These are phyloP conservation scores for Tympanuchus pallidicinctus DNA, from an alignment of 2,113 vertebrate species.

Conservation along the genomic window DNA sequence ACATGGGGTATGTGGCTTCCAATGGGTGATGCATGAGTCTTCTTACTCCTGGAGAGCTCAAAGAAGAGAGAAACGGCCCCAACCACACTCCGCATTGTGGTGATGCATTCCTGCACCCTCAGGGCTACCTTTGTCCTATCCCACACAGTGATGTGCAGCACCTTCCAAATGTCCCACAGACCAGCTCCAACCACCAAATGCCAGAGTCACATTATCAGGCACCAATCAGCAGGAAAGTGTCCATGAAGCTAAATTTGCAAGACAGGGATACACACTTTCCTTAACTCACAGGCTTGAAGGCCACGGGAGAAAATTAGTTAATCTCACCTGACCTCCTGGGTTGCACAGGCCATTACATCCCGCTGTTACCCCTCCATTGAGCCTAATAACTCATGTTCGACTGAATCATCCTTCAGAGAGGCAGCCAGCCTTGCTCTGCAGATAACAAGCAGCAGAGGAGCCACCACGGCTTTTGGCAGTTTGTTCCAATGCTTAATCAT, in stretches of 20 bases:
- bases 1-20: not conserved
- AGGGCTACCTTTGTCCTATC: not conserved
- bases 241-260: rapidly evolving
- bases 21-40: not conserved
- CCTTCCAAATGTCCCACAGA: rapidly evolving
- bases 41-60: not conserved
- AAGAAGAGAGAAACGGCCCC: not conserved
- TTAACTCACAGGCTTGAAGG: conserved; percentile 42
- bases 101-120: not conserved
- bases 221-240: not conserved
- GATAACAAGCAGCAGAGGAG: conserved; percentile 54
- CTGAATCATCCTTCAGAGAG: conserved; percentile 52
- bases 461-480: conserved; percentile 24
- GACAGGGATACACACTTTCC: not conserved
- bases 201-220: not conserved
- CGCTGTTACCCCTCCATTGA: conserved; percentile 27
- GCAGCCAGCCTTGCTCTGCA: conserved; percentile 55
- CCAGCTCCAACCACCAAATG: not conserved
- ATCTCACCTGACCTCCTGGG: conserved; percentile 59
- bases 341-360: conserved; percentile 48
- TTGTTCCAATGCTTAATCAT: conserved; percentile 65
- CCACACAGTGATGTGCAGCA: rapidly evolving
- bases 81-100: rapidly evolving
- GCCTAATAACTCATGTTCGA: conserved; percentile 51
- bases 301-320: conserved; percentile 44